Conservation (phyloP, 1,140 invertebrate species). For the Drosophila erecta region DNA sequence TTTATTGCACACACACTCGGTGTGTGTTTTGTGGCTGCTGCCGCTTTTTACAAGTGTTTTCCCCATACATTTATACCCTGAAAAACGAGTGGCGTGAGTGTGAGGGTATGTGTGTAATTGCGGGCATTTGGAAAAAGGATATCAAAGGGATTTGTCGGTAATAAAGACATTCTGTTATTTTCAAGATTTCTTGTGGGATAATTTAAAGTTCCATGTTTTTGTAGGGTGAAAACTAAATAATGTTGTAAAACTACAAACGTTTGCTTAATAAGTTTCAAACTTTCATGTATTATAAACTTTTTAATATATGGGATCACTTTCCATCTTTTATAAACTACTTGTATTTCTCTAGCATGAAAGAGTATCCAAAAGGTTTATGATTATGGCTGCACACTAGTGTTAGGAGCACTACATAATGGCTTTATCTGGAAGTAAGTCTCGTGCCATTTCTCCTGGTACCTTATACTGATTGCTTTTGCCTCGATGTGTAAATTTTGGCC, state of each 20-base stretch:
- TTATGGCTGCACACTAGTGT: conserved; percentile 22
- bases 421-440: conserved; percentile 21
- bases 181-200: too few relatives aligned
- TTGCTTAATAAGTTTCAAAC: too few relatives aligned
- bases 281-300: too few relatives aligned
- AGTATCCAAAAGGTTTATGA: conserved; percentile 25
- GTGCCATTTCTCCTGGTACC: conserved; percentile 1
- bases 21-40: conserved; percentile 72
- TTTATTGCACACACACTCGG: conserved; percentile 75
- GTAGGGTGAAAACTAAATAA: too few relatives aligned
- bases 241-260: too few relatives aligned
- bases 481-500: conserved; percentile 42
- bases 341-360: background rate
- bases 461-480: conserved; percentile 35
- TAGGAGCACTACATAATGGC: conserved; percentile 29
- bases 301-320: too few relatives aligned
- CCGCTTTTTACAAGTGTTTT: conserved; percentile 79
- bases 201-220: too few relatives aligned
- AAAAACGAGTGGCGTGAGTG: background rate
- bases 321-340: too few relatives aligned
- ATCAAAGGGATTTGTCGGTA: background rate
- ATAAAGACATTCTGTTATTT: background rate
- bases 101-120: background rate
- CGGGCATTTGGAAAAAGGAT: background rate
- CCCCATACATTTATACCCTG: conserved; percentile 34